These are phyloP conservation scores for Ormyrus thymus DNA, from an alignment of 2,888 invertebrate species.

Conservation along the genomic window DNA sequence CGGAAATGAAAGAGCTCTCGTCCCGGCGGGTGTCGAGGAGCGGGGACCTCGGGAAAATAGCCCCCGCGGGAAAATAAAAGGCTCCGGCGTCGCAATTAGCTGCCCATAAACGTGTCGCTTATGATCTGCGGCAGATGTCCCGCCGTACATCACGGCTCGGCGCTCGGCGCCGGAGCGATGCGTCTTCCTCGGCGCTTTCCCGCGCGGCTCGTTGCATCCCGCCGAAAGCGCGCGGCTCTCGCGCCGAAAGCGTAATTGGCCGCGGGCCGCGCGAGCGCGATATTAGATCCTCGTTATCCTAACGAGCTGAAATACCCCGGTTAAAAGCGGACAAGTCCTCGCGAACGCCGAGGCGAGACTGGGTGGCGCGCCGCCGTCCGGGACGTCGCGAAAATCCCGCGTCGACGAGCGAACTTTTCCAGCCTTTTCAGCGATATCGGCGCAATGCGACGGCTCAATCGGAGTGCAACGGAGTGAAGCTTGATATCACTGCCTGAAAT, in stretches of 20 bases:
- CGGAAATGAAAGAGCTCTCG: constrained; percentile 59
- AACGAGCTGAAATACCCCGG: constrained; percentile 72
- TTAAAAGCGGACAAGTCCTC: constrained; percentile 64
- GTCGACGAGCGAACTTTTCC: too few species aligned
- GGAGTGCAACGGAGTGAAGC: too few species aligned
- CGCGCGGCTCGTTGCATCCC: constrained; percentile 34
- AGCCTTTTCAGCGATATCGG: too few species aligned
- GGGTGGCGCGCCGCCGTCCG: too few species aligned
- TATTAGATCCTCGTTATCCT: constrained; percentile 75
- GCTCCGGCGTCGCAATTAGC: constrained; percentile 67
- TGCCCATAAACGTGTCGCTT: constrained; percentile 72
- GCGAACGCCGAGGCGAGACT: background rate
- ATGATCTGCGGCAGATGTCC: constrained; percentile 71
- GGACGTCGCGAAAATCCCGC: too few species aligned
- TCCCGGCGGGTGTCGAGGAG: constrained; percentile 23
- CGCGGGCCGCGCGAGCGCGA: constrained; percentile 68
- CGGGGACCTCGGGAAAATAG: too few species aligned
- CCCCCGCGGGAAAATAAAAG: constrained; percentile 43
- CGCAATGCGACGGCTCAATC: too few species aligned
- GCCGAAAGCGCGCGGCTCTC: constrained; percentile 9
- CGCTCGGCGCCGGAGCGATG: constrained; percentile 25
- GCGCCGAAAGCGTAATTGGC: constrained; percentile 71
- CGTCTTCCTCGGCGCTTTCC: constrained; percentile 18
- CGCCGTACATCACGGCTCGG: constrained; percentile 69
- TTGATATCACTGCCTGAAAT: too few species aligned